Evolutionary conservation across 1,140 invertebrate genomes (phyloP).

Genomic region (Nylanderia fulva): DNA sequence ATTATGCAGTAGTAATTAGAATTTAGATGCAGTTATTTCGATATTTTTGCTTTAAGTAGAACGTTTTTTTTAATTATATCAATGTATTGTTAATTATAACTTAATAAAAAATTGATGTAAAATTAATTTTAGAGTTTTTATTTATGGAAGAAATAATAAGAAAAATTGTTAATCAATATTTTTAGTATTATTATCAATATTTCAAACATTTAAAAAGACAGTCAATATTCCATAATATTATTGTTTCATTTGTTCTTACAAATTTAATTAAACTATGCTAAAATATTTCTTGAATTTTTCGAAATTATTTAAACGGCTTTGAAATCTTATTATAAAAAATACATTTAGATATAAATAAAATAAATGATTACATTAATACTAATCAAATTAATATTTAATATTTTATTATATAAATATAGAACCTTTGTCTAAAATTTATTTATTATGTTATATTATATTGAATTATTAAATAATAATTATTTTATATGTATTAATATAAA

Average conservation of each 20-base stretch:
- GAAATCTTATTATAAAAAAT: background rate
- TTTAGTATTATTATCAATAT: background rate
- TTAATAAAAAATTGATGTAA: too few relatives aligned
- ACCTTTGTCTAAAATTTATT: background rate
- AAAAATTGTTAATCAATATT: background rate
- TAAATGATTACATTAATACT: too few relatives aligned
- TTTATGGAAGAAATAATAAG: slow-evolving; percentile 7
- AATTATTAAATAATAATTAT: too few relatives aligned
- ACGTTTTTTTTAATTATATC: background rate
- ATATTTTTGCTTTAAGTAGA: background rate
- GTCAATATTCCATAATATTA: background rate
- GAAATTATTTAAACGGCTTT: background rate
- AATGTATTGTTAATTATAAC: background rate
- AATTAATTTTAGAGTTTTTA: background rate
- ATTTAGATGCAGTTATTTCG: background rate
- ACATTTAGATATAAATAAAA: too few relatives aligned
- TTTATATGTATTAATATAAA: too few relatives aligned
- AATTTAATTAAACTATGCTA: background rate
- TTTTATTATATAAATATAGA: background rate
- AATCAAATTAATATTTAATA: too few relatives aligned
- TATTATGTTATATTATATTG: too few relatives aligned
- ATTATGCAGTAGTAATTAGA: slow-evolving; percentile 1
- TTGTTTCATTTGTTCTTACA: background rate
- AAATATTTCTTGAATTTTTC: slow-evolving; percentile 9
- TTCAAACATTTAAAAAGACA: background rate